A percentile compares a stretch with the other conserved stretches of the same genome.
Conservation (phyloP, 1,140 invertebrate species). For the Rhopalosiphum maidis region DNA sequence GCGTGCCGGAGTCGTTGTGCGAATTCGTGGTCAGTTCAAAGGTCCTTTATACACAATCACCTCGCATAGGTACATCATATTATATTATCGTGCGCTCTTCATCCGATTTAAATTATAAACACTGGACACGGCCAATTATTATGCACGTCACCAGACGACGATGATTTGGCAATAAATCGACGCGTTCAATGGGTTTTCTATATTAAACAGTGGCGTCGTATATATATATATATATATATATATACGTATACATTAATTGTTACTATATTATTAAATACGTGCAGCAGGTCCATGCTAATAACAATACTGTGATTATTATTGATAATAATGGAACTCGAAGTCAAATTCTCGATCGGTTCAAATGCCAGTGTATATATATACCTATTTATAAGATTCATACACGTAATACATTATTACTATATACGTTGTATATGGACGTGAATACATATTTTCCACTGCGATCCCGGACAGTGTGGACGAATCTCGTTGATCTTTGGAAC, state of each 20-base stretch:
- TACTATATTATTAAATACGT: not conserved
- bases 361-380: not conserved
- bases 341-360: not conserved
- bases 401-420: not conserved
- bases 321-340: not conserved
- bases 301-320: not conserved
- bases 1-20: not conserved
- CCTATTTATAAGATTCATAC: no score
- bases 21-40: slow-evolving; percentile 31
- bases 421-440: not conserved
- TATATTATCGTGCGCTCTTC: not conserved
- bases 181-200: not conserved
- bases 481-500: not conserved
- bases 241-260: not conserved
- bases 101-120: not conserved
- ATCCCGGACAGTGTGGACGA: not conserved
- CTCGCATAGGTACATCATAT: not conserved
- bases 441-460: not conserved
- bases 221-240: not conserved
- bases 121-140: not conserved
- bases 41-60: not conserved
- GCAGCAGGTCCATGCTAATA: not conserved
- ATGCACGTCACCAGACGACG: not conserved
- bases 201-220: not conserved
- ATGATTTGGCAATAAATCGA: slow-evolving; percentile 21